Conservation (phyloP, 2,113 vertebrate genomes). For the Todiramphus chloris region DNA sequence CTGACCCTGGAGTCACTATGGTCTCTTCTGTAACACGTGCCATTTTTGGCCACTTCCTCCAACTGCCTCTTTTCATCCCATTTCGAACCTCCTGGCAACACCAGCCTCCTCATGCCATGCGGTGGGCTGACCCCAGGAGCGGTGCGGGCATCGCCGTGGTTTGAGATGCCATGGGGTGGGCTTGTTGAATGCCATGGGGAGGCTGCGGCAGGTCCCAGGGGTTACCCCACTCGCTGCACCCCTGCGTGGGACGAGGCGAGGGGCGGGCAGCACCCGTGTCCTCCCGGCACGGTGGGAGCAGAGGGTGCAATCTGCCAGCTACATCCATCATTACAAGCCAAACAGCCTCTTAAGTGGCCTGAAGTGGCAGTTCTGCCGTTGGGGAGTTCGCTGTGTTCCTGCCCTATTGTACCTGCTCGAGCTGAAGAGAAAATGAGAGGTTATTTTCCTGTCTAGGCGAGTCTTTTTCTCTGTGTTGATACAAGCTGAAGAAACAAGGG, state of each 20-base stretch:
- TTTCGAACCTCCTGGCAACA: background rate
- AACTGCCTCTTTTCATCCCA: rapidly evolving
- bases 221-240: background rate
- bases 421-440: background rate
- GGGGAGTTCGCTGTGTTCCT: background rate
- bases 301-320: too few relatives aligned
- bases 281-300: rapidly evolving
- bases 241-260: rapidly evolving
- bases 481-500: background rate
- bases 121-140: rapidly evolving
- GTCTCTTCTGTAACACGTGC: background rate
- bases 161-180: background rate
- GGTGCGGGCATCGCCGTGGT: rapidly evolving
- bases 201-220: background rate
- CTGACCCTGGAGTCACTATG: too few relatives aligned
- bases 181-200: too few relatives aligned
- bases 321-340: background rate
- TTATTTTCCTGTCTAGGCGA: background rate
- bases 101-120: rapidly evolving
- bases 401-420: background rate
- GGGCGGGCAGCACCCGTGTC: rapidly evolving
- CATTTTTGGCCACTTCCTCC: too few relatives aligned
- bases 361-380: background rate
- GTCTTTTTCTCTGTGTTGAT: background rate
- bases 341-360: background rate